Base-by-base conservation (phyloP, 2,113 vertebrate species). In the Potamarius usumacintae region DNA sequence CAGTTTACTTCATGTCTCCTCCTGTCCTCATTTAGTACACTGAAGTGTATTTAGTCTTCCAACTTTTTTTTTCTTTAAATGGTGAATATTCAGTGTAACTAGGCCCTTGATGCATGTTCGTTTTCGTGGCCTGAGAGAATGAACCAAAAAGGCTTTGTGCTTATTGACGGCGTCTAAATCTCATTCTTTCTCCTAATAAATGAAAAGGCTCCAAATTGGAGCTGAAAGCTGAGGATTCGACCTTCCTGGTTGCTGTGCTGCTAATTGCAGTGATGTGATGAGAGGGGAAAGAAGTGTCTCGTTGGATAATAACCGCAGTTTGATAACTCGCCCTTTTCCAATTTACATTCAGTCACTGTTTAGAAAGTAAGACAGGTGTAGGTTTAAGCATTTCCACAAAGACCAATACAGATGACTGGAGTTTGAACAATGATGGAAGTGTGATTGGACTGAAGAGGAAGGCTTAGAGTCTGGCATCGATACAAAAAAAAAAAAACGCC, bases 241-340 rank as follows among this genome's bases (percentile, higher is more conserved):
- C 18, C 72, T 84, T 67, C 88, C 62, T 50, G 84, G 53, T 81
- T 88, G 72, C 85, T 57, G 74, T 9, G 50, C 71, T 60, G 85
- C 74, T 80, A 74, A 86, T 88, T 86, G 84, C 67, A 55, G 53
- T 85, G 87, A 90, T 55, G 52, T 87, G 89, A 86, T 84, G 85
- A 90, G 77, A 86, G 74, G 9, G 72, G 55, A 83, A 42, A 78
- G 89, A 78, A 52, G 81, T 58, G 62, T 88, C 55, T 57, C 53
- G 25, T 71, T 34, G 11, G 30, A 30, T 30, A 30, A 30, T 30
- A 30, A 30, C 30, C 30, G 30, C 30, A 30, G 30, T 30, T 30
- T 30, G 71, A 81, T 48, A 82, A 60, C 63, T 69, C 55, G 25
- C 87, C 17, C 30, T 85, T 69, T 69, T 80, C 76, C 42, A 71